These are phyloP conservation scores for Opisthocomus hoazin DNA, from an alignment of 2,113 vertebrate genomes.

Conservation along the genomic window DNA sequence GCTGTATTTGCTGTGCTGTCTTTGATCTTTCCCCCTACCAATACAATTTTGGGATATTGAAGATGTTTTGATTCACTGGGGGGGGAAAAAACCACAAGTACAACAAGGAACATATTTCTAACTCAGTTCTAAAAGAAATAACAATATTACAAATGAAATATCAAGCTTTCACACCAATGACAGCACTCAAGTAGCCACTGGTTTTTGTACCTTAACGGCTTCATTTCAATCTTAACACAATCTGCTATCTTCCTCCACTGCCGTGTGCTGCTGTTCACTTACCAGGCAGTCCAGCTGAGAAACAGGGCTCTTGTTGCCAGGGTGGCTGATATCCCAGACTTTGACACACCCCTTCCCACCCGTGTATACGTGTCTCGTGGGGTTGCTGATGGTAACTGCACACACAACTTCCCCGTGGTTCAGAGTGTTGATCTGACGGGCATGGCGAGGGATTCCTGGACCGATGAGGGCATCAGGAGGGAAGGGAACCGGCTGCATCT, in stretches of 20 bases:
- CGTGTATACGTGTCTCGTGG: constrained; percentile 79
- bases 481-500: constrained; percentile 82
- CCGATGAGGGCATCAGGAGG: constrained; percentile 83
- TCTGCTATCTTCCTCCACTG: not conserved
- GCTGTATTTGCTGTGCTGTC: not conserved
- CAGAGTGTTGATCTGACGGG: constrained; percentile 82
- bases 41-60: not conserved
- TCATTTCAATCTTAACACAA: not conserved
- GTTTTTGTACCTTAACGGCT: not conserved
- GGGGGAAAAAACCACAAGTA: not conserved
- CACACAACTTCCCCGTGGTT: constrained; percentile 83
- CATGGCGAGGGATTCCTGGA: constrained; percentile 81
- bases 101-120: not conserved
- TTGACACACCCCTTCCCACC: constrained; percentile 84
- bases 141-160: not conserved
- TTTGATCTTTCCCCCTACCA: not conserved
- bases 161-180: not conserved
- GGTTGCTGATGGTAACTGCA: constrained; percentile 84
- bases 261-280: not conserved
- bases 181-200: not conserved
- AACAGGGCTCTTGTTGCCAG: constrained; percentile 83
- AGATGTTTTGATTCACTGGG: not conserved
- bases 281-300: constrained; percentile 85
- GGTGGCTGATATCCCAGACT: constrained; percentile 84
- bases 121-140: not conserved